A percentile compares a stretch with the other conserved stretches of the same genome.
phyloP scores from a whole-genome alignment of 2,888 invertebrate genomes.

The Lymantria monacha region DNA sequence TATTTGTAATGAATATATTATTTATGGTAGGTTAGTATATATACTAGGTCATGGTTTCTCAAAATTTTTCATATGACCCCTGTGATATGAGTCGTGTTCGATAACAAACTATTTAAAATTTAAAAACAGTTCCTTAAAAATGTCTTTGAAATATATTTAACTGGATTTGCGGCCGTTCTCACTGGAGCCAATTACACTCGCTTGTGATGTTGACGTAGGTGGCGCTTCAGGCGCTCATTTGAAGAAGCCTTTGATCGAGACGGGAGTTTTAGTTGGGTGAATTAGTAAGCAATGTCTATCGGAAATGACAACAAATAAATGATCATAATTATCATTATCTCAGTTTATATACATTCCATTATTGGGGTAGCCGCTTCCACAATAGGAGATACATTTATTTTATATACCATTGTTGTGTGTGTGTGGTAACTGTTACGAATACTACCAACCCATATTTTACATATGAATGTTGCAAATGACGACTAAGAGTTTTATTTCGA shows the following conservation, averaged over 20 bases:
- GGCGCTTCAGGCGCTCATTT: slow-evolving; percentile 70
- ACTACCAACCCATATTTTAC: too few species aligned
- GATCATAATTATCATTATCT: too few species aligned
- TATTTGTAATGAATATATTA: slow-evolving; percentile 64
- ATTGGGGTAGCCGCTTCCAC: too few species aligned
- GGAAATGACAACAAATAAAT: too few species aligned
- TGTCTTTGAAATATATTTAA: slow-evolving; percentile 46
- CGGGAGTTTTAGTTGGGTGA: neutral
- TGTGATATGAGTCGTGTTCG: neutral
- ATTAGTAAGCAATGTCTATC: too few species aligned
- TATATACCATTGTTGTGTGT: too few species aligned
- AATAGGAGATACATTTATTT: too few species aligned
- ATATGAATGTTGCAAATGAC: too few species aligned
- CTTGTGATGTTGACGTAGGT: slow-evolving; percentile 63
- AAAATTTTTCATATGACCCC: neutral
- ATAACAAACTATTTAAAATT: neutral
- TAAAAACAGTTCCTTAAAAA: slow-evolving; percentile 26
- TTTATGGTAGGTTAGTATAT: slow-evolving; percentile 57
- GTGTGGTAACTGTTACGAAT: too few species aligned
- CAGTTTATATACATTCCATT: too few species aligned
- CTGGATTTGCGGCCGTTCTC: slow-evolving; percentile 89
- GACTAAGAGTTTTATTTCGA: too few species aligned
- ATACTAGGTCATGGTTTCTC: neutral
- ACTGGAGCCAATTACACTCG: slow-evolving; percentile 78
- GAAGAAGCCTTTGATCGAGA: neutral